Percentiles rank a stretch among this genome's conserved stretches.
Evolutionary conservation across 2,888 invertebrate species (phyloP).

Genomic region (Euzophera pinguis): DNA sequence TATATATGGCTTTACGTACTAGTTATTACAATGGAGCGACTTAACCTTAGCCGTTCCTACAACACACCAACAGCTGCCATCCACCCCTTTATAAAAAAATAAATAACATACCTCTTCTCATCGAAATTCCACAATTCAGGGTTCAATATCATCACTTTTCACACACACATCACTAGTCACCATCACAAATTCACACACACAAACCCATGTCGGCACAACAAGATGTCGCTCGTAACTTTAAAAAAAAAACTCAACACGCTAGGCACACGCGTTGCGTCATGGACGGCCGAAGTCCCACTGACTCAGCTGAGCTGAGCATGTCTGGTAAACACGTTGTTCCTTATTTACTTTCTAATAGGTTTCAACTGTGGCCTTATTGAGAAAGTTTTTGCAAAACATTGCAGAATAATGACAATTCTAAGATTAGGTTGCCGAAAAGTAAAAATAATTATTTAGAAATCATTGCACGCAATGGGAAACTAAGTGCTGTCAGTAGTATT

Average conservation of each 20-base stretch:
- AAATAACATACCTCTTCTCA: background rate
- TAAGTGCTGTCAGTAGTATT: too few relatives aligned
- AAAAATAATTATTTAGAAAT: too few relatives aligned
- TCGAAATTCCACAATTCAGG: constrained; percentile 7
- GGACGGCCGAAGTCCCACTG: background rate
- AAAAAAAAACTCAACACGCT: too few relatives aligned
- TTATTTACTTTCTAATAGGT: constrained; percentile 9
- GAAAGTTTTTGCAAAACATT: background rate
- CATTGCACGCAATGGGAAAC: too few relatives aligned
- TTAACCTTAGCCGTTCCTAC: too few relatives aligned
- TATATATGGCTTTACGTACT: too few relatives aligned
- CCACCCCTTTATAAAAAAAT: background rate
- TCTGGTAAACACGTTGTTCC: constrained; percentile 1
- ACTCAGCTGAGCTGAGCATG: background rate
- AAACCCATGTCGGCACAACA: background rate
- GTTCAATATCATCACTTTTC: constrained; percentile 6
- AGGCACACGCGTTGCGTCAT: constrained; percentile 1
- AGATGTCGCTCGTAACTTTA: constrained; percentile 3
- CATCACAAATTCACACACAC: background rate
- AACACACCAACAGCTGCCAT: too few relatives aligned
- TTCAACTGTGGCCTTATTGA: background rate
- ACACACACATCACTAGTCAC: constrained; percentile 3
- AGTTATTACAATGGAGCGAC: too few relatives aligned
- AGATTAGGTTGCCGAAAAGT: too few relatives aligned
- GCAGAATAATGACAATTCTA: constrained; percentile 1